Conservation (phyloP, 2,888 invertebrate genomes). For the Nudaria mundana region DNA sequence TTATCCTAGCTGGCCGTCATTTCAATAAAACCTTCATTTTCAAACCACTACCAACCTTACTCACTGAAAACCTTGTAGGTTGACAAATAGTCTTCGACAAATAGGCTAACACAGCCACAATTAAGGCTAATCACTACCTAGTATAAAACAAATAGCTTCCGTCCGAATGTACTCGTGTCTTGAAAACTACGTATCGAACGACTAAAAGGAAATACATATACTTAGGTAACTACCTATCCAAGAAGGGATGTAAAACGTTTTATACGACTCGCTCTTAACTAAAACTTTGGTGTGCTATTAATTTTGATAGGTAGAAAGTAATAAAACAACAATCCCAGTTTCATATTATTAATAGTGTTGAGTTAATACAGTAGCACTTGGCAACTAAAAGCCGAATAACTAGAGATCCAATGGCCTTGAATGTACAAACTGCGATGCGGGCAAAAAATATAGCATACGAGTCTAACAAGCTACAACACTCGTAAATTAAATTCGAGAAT, state of each 20-base stretch:
- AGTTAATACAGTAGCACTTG: constrained; percentile 38
- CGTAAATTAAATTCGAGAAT: constrained; percentile 12
- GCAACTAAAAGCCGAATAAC: constrained; percentile 33
- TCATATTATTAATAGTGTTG: constrained; percentile 32
- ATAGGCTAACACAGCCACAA: too few relatives aligned
- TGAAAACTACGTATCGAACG: too few relatives aligned
- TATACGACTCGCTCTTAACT: background rate
- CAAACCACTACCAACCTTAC: constrained; percentile 2
- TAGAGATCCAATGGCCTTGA: constrained; percentile 50
- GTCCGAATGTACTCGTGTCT: too few relatives aligned
- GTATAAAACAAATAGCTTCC: too few relatives aligned
- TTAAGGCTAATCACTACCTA: too few relatives aligned
- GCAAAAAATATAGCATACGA: constrained; percentile 32
- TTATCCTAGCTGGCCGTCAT: constrained; percentile 49
- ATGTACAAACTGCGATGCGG: constrained; percentile 32
- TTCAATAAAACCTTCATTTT: constrained; percentile 44
- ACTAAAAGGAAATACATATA: too few relatives aligned
- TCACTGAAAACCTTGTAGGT: background rate
- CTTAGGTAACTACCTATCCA: background rate
- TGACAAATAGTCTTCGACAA: background rate
- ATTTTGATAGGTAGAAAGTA: constrained; percentile 20
- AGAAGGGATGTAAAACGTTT: background rate
- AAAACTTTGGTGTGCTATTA: constrained; percentile 21
- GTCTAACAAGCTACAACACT: too few relatives aligned
- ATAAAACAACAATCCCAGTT: constrained; percentile 33